Base-by-base conservation (phyloP, 2,888 invertebrate species). In the Eristalinus sepulchralis region DNA sequence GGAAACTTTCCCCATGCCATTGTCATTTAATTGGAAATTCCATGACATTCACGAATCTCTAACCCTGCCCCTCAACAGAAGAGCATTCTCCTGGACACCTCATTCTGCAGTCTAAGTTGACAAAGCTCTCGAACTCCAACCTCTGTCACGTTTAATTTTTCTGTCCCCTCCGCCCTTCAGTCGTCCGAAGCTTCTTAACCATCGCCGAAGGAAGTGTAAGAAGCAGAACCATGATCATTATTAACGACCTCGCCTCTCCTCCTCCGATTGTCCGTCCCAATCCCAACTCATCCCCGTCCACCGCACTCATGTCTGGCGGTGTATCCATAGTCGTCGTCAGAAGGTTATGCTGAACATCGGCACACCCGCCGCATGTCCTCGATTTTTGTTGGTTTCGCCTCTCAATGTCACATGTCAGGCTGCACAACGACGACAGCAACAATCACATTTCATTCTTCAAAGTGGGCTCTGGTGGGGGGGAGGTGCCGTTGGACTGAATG, bases 391-490 rank as follows among this genome's bases (percentile, higher is more conserved):
- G 66, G 59, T 73, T 66, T 75, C 66, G 57, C 33, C 68, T 57
- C 57, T 59, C 67, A 79, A 79, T 79, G 71, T 47, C 79, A 79
- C 66, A 79, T 66, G 47, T 73, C 62, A 62, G 36, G 55, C 64
- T 57, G 39, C 47, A 8, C 57, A 71, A 55, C 36, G 77, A 82
- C 62, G 77, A 77, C 60, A 67, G 66, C 60, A 66, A 60, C 55
- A 73, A 82, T 66, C 36, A 57, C 59, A 39, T 57, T 55, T 72
- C 13, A 60, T 39, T 36, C 36, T 59, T 47, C 68, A 34, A n/a
- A 24, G n/a, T 1, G 22, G 17, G n/a, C 1, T n/a, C n/a, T n/a
- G n/a, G 24, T 6, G 10, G 10, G 27, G 6, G 6, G 39, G 57
- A 1, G 4, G 47, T 8, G 47, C 1, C 17, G 17, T 0, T 4